Evolutionary conservation across 92 coral and sea anemone species (phyloP).

Genomic region (Siderastrea radians): DNA sequence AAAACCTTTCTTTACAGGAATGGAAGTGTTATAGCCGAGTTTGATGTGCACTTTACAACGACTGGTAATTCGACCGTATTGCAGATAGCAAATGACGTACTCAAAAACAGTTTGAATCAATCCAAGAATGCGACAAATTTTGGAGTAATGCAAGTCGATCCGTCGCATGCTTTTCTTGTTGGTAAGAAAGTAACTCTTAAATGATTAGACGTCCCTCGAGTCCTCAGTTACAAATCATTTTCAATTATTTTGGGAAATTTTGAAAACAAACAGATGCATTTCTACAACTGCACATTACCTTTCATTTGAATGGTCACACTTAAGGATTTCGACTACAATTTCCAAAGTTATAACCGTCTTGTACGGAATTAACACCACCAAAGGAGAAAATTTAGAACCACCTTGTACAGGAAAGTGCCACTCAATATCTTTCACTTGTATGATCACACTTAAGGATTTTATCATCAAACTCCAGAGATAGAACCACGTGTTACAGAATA

Average conservation of each 20-base stretch:
- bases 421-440: neutral
- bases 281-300: no score
- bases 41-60: conserved; percentile 25
- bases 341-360: no score
- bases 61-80: conserved; percentile 19
- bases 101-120: conserved; percentile 8
- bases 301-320: no score
- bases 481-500: neutral
- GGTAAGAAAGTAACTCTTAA: neutral
- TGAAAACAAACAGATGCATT: no score
- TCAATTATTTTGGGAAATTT: no score
- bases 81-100: neutral
- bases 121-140: conserved; percentile 1
- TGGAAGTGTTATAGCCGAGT: conserved; percentile 64
- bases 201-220: neutral
- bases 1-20: conserved; percentile 21
- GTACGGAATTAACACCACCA: no score
- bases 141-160: conserved; percentile 19
- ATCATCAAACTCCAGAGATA: neutral
- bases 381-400: no score
- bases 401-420: neutral
- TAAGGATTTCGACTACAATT: no score
- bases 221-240: no score
- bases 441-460: neutral
- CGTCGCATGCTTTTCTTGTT: neutral